These are phyloP conservation scores for Temnothorax curvispinosus DNA, from an alignment of 1,140 invertebrate species.

Conservation along the genomic window DNA sequence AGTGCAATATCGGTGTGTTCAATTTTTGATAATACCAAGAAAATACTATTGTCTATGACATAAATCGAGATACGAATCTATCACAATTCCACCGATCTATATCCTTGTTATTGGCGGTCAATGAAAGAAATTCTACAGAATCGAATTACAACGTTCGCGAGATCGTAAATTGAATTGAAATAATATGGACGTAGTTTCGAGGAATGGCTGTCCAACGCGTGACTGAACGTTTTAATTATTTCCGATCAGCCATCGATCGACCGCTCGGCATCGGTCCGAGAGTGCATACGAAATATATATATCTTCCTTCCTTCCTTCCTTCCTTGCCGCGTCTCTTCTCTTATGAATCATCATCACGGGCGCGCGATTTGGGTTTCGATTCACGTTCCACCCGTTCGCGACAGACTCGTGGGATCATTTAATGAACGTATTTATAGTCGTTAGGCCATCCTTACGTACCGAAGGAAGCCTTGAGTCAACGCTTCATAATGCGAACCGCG, in stretches of 20 bases:
- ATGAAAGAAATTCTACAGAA: background rate
- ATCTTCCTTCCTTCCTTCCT: background rate
- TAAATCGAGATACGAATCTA: background rate
- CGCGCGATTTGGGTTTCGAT: slow-evolving; percentile 67
- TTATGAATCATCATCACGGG: slow-evolving; percentile 57
- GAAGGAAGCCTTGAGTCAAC: slow-evolving; percentile 56
- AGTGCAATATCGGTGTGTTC: background rate
- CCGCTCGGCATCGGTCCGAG: background rate
- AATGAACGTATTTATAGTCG: slow-evolving; percentile 66
- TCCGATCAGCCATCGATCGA: slow-evolving; percentile 10
- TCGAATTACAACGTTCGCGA: background rate
- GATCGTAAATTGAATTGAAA: slow-evolving; percentile 34
- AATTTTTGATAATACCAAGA: slow-evolving; percentile 17
- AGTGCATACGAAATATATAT: slow-evolving; percentile 2
- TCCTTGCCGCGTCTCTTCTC: background rate
- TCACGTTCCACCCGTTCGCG: slow-evolving; percentile 64
- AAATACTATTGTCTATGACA: background rate
- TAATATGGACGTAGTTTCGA: background rate
- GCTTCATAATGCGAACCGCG: slow-evolving; percentile 58
- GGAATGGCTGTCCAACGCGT: too few species aligned
- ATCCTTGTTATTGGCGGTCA: background rate
- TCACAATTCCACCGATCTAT: background rate
- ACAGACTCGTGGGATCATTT: slow-evolving; percentile 51
- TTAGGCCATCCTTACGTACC: slow-evolving; percentile 38
- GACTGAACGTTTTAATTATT: slow-evolving; percentile 32